phyloP scores from a whole-genome alignment of 2,888 invertebrate genomes.

The Baronia brevicornis region DNA sequence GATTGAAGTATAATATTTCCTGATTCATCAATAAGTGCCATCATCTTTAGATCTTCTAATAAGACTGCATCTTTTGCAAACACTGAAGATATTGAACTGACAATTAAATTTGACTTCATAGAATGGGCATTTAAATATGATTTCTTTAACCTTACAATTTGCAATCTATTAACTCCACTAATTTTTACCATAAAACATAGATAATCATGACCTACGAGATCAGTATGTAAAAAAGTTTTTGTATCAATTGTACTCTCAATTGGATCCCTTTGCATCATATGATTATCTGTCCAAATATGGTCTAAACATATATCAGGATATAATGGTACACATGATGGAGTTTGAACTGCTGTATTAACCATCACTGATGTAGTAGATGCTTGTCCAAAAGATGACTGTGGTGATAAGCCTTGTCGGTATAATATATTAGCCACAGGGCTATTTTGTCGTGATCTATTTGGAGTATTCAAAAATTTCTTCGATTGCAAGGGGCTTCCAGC shows the following conservation, averaged over 20 bases:
- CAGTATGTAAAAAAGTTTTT: conserved; percentile 89
- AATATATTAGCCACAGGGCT: conserved; percentile 67
- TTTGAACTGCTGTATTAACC: conserved; percentile 61
- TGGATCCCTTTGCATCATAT: conserved; percentile 45
- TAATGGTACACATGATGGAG: conserved; percentile 79
- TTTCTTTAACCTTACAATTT: conserved; percentile 80
- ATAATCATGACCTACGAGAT: conserved; percentile 89
- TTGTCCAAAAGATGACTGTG: conserved; percentile 62
- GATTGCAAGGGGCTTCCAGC: conserved; percentile 60
- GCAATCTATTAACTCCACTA: conserved; percentile 68
- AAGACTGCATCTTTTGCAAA: conserved; percentile 90
- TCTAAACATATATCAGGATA: conserved; percentile 92
- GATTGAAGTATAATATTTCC: conserved; percentile 89
- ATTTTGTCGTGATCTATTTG: conserved; percentile 49
- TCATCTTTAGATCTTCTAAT: conserved; percentile 87
- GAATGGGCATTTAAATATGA: conserved; percentile 67
- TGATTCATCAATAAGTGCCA: conserved; percentile 86
- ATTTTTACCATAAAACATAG: conserved; percentile 82
- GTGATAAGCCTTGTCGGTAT: conserved; percentile 64
- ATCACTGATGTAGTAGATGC: conserved; percentile 61
- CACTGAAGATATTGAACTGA: conserved; percentile 83
- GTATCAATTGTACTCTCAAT: conserved; percentile 46
- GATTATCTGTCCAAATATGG: conserved; percentile 90
- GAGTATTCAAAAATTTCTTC: conserved; percentile 41
- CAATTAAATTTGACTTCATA: conserved; percentile 79